phyloP scores from a whole-genome alignment of 2,797 vertebrate species.

The Acanthopagrus latus region DNA sequence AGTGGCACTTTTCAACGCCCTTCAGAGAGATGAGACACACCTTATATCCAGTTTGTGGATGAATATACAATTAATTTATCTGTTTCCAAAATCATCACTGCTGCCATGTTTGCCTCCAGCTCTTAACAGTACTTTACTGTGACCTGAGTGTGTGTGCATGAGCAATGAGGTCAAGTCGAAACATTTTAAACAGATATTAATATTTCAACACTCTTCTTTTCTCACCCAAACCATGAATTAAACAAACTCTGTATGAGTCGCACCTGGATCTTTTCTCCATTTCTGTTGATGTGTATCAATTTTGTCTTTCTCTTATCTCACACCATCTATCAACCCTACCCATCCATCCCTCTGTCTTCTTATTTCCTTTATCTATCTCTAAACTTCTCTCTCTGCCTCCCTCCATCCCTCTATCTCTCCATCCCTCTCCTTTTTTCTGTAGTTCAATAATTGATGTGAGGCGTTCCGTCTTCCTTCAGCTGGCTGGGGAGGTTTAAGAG shows the following conservation, averaged over 20 bases:
- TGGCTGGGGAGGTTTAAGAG: constrained; percentile 75
- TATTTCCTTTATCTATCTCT: constrained; percentile 14
- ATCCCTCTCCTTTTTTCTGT: constrained; percentile 23
- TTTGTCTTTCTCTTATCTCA: constrained; percentile 8
- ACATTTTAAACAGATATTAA: constrained; percentile 67
- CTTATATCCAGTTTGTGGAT: constrained; percentile 10
- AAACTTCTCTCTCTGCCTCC: constrained; percentile 8
- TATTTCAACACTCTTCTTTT: constrained; percentile 67
- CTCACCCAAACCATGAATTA: constrained; percentile 64
- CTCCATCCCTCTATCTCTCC: constrained; percentile 3
- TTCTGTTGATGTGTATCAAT: constrained; percentile 8
- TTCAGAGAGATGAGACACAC: not conserved
- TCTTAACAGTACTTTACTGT: constrained; percentile 35
- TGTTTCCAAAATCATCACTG: constrained; percentile 13
- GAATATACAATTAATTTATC: constrained; percentile 10
- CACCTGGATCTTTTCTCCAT: constrained; percentile 32
- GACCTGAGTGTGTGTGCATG: constrained; percentile 58
- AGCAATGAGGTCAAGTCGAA: constrained; percentile 68
- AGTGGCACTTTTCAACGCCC: no score
- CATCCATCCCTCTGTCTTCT: not conserved
- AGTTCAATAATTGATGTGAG: constrained; percentile 80
- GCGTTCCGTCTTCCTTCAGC: constrained; percentile 63
- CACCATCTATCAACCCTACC: not conserved
- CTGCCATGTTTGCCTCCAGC: constrained; percentile 20
- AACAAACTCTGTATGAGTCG: constrained; percentile 55